Base-by-base conservation (phyloP, 2,888 invertebrate genomes). In the Sipha maydis region DNA sequence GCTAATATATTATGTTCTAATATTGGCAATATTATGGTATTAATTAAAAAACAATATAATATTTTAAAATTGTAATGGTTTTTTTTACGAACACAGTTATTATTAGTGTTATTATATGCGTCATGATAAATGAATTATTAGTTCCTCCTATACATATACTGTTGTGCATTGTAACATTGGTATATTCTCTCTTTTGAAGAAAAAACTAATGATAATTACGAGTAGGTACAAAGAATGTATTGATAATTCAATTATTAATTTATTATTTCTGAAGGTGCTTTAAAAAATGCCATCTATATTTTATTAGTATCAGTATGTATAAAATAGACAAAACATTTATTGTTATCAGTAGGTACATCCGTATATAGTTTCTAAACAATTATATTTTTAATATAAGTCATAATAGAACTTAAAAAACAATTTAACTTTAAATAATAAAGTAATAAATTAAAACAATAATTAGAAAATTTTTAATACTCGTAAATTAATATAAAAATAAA, bases 181-280 rank as follows among this genome's bases (percentile, higher is more conserved):
- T 67, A 28, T 3, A 71, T 83, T 80, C 34, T 67, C 38, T 80
- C 69, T 69, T 69, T 9, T 3, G 5, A 41, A 82, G 54, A 71
- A 69, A 82, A 69, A 69, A 82, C 4, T 28, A 28, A 28, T 28
- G 41, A 41, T 71, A 48, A 73, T 71, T 34, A 83, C 17, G 25
- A 71, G 17, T n/a, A n/a, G n/a, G n/a, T 31, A 83, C 83, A 83
- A 83, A 31, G 83, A 54, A 83, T 25, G 48, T 21, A 48, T 80
- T 80, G 34, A 80, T 80, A 28, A 48, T 61, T 69, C 28, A 69
- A 69, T 80, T 78, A 67, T 54, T 71, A 71, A 71, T 83, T 48
- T 31, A 71, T 25, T 54, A 54, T 31, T 48, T 71, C 5, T 48
- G 71, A 48, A 71, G 21, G 31, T 31, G 83, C 71, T 83, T 83